phyloP scores from a whole-genome alignment of 2,797 vertebrate species.

The Galagoides demidoff region DNA sequence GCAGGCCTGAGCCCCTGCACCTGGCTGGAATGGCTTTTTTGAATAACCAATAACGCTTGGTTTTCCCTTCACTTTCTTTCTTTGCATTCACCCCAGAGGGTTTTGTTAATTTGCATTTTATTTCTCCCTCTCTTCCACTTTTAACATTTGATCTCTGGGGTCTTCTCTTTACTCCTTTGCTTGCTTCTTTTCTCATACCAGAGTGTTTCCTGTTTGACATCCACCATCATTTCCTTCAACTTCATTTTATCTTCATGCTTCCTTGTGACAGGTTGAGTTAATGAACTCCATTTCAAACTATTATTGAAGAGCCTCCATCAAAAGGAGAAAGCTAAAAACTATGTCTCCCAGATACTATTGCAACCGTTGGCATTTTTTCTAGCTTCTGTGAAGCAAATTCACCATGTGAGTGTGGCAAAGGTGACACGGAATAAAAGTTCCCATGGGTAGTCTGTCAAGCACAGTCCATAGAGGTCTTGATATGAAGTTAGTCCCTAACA shows the following conservation, averaged over 20 bases:
- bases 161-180: not conserved
- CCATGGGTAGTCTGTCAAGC: not conserved
- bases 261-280: conserved; percentile 47
- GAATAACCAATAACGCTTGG: not conserved
- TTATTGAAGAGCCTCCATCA: conserved; percentile 33
- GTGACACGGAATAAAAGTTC: not conserved
- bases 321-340: conserved; percentile 37
- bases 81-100: not conserved
- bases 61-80: not conserved
- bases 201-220: not conserved
- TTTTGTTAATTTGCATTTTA: not conserved
- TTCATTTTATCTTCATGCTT: conserved; percentile 33
- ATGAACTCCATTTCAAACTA: not conserved
- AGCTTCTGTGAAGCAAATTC: conserved; percentile 6
- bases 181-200: not conserved
- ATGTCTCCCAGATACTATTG: not conserved
- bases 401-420: not conserved
- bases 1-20: no score
- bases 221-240: not conserved
- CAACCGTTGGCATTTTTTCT: not conserved
- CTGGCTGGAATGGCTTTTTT: not conserved
- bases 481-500: not conserved
- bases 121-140: not conserved
- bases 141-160: not conserved
- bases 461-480: not conserved